Conservation (phyloP, 2,113 vertebrate species). For the Baryphthengus martii region DNA sequence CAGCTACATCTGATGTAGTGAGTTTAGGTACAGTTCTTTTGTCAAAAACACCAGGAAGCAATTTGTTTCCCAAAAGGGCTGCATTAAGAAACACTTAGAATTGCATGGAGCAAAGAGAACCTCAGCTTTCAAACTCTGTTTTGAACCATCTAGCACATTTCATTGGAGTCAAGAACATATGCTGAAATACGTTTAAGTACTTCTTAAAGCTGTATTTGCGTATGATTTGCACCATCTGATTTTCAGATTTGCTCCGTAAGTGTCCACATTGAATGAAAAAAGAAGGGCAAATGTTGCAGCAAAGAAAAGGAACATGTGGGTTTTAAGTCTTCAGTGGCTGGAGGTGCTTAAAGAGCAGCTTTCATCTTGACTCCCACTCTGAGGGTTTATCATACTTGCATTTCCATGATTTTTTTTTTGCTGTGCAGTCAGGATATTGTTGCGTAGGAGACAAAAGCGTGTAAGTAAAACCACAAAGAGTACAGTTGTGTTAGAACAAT, state of each 20-base stretch:
- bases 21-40: not conserved
- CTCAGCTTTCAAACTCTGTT: conserved; percentile 9
- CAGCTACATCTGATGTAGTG: not conserved
- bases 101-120: conserved; percentile 5
- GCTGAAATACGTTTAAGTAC: conserved; percentile 25
- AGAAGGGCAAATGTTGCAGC: conserved; percentile 44
- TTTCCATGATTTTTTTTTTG: not conserved
- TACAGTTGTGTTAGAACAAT: not conserved
- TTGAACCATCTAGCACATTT: conserved; percentile 40
- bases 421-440: conserved; percentile 57
- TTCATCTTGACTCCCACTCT: conserved; percentile 44
- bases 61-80: not conserved
- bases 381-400: conserved; percentile 23
- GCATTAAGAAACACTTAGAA: not conserved
- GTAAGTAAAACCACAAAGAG: conserved; percentile 12
- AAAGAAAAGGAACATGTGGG: conserved; percentile 58
- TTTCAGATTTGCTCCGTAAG: conserved; percentile 46
- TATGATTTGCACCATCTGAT: conserved; percentile 49
- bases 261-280: not conserved
- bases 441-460: conserved; percentile 10
- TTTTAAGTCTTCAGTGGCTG: conserved; percentile 21
- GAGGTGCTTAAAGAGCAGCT: conserved; percentile 57
- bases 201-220: conserved; percentile 10
- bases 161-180: conserved; percentile 33
- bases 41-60: conserved; percentile 12